Conservation (phyloP, 2,888 invertebrate species). For the Agonopterix arenella region DNA sequence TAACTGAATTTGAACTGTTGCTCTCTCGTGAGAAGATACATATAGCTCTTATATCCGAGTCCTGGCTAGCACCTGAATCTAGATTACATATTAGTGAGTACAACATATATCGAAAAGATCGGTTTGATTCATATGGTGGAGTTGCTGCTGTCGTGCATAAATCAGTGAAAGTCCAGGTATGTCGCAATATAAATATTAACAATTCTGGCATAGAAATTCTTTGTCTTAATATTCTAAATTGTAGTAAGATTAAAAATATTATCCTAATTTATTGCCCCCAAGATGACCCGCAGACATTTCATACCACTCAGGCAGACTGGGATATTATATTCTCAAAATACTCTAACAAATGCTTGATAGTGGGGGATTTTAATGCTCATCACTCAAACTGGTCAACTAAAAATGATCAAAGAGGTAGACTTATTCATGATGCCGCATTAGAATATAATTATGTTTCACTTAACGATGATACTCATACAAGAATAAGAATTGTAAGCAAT, state of each 20-base stretch:
- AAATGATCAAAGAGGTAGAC: constrained; percentile 10
- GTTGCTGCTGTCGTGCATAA: constrained; percentile 11
- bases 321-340: neutral
- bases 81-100: constrained; percentile 5
- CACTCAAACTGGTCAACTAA: constrained; percentile 11
- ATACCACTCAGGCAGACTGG: constrained; percentile 4
- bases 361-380: constrained; percentile 12
- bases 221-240: constrained; percentile 7
- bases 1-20: constrained; percentile 1
- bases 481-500: constrained; percentile 8
- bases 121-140: constrained; percentile 11
- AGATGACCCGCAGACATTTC: neutral
- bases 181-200: neutral
- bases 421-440: constrained; percentile 6
- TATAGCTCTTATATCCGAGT: constrained; percentile 14
- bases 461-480: constrained; percentile 9
- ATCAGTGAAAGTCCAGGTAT: constrained; percentile 3
- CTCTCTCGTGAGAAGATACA: constrained; percentile 10
- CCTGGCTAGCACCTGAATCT: constrained; percentile 10
- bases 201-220: constrained; percentile 11
- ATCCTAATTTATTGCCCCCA: constrained; percentile 13
- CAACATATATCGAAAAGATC: constrained; percentile 8
- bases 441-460: constrained; percentile 8
- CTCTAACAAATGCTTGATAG: constrained; percentile 7
- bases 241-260: constrained; percentile 8